These are phyloP conservation scores for Oligia fasciuncula DNA, from an alignment of 2,888 invertebrate genomes.

Conservation along the genomic window DNA sequence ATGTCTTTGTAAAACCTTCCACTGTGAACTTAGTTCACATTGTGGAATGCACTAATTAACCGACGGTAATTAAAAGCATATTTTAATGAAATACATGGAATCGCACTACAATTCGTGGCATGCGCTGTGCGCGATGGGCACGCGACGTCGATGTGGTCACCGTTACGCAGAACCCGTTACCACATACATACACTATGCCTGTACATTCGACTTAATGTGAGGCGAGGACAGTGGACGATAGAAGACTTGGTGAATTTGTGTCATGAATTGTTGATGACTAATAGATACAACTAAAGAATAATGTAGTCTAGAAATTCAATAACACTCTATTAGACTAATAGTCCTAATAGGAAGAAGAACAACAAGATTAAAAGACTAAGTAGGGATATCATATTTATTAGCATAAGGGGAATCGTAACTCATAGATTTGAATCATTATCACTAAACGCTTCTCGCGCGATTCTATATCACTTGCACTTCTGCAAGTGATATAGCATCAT, in stretches of 20 bases:
- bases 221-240: slow-evolving; percentile 1
- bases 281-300: neutral
- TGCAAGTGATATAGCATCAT: no score
- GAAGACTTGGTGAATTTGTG: neutral
- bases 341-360: neutral
- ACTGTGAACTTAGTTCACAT: neutral
- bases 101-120: slow-evolving; percentile 47
- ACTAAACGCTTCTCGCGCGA: no score
- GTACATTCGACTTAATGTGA: slow-evolving; percentile 30
- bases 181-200: slow-evolving; percentile 30
- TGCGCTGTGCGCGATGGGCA: slow-evolving; percentile 38
- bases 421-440: no score
- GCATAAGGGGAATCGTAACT: no score
- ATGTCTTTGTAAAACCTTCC: neutral
- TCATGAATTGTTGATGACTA: neutral
- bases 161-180: slow-evolving; percentile 66
- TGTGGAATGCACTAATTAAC: neutral
- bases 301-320: neutral
- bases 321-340: neutral
- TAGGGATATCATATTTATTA: neutral
- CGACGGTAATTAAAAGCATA: slow-evolving; percentile 38
- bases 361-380: neutral
- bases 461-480: no score
- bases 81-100: slow-evolving; percentile 39
- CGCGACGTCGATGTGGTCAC: slow-evolving; percentile 57